These are phyloP conservation scores for Carollia perspicillata DNA, from an alignment of 2,113 vertebrate species.

Conservation along the genomic window DNA sequence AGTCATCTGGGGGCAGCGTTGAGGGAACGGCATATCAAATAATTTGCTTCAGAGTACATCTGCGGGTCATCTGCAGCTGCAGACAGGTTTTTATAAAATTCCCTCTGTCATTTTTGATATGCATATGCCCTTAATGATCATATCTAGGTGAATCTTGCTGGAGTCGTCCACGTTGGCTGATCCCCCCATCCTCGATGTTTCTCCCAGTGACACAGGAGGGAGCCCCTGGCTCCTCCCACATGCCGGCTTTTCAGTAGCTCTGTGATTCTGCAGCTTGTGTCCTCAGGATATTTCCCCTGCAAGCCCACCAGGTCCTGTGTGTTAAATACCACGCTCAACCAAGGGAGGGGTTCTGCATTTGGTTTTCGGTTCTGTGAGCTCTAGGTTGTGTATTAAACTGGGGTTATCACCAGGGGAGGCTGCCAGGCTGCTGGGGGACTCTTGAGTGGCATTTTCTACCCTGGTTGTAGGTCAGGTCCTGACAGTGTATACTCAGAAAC, in stretches of 20 bases:
- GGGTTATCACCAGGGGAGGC: not conserved
- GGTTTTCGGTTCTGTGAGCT: not conserved
- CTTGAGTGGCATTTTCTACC: not conserved
- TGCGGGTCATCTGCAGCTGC: not conserved
- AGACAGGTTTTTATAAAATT: not conserved
- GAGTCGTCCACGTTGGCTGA: not conserved
- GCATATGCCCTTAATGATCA: not conserved
- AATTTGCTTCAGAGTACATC: not conserved
- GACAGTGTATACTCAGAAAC: not conserved
- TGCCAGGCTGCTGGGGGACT: not conserved
- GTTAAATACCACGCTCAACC: not conserved
- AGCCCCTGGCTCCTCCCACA: not conserved
- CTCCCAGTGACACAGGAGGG: rapidly evolving
- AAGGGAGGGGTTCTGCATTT: not conserved
- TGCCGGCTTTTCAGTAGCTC: rapidly evolving
- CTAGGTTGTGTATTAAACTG: not conserved
- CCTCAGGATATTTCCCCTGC: not conserved
- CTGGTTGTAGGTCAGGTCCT: not conserved
- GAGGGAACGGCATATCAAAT: not conserved
- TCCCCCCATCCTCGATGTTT: rapidly evolving
- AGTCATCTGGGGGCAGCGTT: not conserved
- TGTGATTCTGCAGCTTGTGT: not conserved
- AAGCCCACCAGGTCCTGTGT: not conserved
- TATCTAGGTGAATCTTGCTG: not conserved
- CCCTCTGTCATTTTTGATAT: not conserved